Percentiles rank a stretch among this genome's conserved stretches.
These are phyloP conservation scores for Cisticola juncidis DNA, from an alignment of 2,113 vertebrate genomes.

Conservation along the genomic window DNA sequence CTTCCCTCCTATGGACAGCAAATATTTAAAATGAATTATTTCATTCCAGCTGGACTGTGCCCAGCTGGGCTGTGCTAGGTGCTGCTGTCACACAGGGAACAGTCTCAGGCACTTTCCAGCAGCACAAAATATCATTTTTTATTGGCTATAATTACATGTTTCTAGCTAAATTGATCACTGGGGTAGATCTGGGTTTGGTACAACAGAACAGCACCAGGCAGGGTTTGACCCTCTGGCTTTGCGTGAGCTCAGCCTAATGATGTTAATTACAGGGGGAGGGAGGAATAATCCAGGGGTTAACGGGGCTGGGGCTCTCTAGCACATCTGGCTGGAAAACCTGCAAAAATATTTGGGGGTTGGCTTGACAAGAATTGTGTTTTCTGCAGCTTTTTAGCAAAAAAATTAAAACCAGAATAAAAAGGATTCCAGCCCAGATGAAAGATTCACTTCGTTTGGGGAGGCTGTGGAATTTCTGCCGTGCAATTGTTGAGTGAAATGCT, in stretches of 20 bases:
- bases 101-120: neutral
- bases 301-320: neutral
- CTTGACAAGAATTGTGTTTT: neutral
- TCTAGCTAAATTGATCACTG: neutral
- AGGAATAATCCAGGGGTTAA: neutral
- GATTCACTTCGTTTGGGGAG: neutral
- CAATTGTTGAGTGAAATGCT: neutral
- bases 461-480: neutral
- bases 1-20: rapidly evolving
- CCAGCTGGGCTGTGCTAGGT: rapidly evolving
- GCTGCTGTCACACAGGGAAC: neutral
- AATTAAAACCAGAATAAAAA: rapidly evolving
- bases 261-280: neutral
- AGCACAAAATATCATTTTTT: neutral
- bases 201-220: neutral
- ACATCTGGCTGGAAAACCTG: neutral
- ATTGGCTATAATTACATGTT: neutral
- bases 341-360: neutral
- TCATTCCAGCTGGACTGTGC: neutral
- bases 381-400: neutral
- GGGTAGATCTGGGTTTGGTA: neutral
- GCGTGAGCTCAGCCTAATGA: neutral
- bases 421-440: rapidly evolving
- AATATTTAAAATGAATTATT: neutral
- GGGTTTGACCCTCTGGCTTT: neutral